Evolutionary conservation across 2,888 invertebrate genomes (phyloP), one percentile per base, ranked within the genome.

Genomic region (Pheosia gnoma): DNA sequence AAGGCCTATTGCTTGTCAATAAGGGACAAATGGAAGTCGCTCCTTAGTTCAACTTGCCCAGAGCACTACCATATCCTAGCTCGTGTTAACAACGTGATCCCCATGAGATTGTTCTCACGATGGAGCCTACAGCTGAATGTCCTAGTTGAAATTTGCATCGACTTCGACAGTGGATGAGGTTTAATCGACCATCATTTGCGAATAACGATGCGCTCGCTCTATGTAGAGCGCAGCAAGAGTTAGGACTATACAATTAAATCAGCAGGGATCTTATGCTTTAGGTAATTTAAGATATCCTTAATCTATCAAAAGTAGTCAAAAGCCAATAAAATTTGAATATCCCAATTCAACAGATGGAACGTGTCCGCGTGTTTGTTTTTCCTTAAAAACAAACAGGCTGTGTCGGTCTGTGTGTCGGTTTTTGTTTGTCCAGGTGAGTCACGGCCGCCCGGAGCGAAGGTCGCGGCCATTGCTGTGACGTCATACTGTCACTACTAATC

Each of bases 401-500:
- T 61, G 61, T 63, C 59, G 59, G 63, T 13, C 56, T 57, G 41
- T 58, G 61, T 57, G 58, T 36, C 65, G 61, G 25, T 55, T 61
- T 58, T 58, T 76, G 54, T 70, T 67, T 62, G 55, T 47, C 62
- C 72, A 74, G 66, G 53, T 76, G 74, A 75, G 54, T 76, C 77
- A 72, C 59, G 47, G 37, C 11, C 61, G 37, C 11, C 61, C 47
- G 60, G 65, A 62, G 43, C 56, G 69, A 77, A 76, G 76, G 78
- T 67, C 60, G 52, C 6, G 49, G 5, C 47, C 39, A 49, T 8
- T 76, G 72, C 68, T 68, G 77, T 70, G 69, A 73, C 8, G 10
- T 53, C 25, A 61, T 67, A 65, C 66, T 67, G 47, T 52, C 51
- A 47, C 53, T 59, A 10, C 51, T 62, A 61, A 75, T 67, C 74